Conservation (phyloP, 1,140 invertebrate species). For the Eupristina koningsbergeri region DNA sequence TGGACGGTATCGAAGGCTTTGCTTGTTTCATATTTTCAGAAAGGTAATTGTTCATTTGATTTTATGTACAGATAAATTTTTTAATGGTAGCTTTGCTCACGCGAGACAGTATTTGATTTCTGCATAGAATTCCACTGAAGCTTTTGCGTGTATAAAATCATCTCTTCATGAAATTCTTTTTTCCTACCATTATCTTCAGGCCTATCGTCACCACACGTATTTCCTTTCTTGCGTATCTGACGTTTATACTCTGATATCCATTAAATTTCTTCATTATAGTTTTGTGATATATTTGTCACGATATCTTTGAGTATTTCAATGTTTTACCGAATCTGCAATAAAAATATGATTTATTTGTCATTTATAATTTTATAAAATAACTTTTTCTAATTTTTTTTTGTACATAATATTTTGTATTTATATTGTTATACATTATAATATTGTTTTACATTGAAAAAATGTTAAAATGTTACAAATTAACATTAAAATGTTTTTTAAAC, state of each 20-base stretch:
- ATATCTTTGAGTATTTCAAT: conserved; percentile 23
- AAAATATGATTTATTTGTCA: not conserved
- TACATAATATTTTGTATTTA: no score
- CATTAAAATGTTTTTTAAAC: no score
- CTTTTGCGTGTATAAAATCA: not conserved
- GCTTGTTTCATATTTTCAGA: not conserved
- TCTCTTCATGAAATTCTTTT: not conserved
- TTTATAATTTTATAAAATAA: not conserved
- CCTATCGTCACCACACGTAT: not conserved
- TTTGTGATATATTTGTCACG: conserved; percentile 2
- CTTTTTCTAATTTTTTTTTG: no score
- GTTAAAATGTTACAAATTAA: no score
- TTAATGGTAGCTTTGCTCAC: not conserved
- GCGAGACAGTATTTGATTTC: not conserved
- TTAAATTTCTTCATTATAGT: not conserved
- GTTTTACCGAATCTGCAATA: conserved; percentile 44
- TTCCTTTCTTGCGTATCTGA: not conserved
- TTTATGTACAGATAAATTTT: not conserved
- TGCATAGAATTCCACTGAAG: not conserved
- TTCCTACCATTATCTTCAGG: not conserved
- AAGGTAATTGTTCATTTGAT: not conserved
- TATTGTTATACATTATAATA: no score
- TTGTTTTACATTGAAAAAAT: no score
- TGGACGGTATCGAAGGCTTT: not conserved
- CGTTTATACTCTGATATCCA: no score